Percentiles rank a stretch among this genome's conserved stretches.
Evolutionary conservation across 2,888 invertebrate species (phyloP).

Genomic region (Diarsia mendica): DNA sequence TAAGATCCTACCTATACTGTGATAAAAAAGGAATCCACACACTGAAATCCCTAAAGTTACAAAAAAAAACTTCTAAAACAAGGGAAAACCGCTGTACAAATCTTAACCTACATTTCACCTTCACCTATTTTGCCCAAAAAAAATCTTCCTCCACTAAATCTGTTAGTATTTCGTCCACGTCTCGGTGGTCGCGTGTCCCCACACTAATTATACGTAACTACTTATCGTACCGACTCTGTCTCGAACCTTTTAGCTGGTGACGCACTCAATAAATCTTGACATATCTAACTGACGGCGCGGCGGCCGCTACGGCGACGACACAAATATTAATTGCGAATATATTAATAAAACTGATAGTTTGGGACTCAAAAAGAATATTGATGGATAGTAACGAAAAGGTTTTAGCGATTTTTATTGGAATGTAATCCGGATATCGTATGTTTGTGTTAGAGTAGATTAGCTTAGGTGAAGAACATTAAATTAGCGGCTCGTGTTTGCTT

Average conservation of each 20-base stretch:
- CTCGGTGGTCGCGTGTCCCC: slow-evolving; percentile 86
- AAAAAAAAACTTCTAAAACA: background rate
- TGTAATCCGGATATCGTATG: background rate
- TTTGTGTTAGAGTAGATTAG: background rate
- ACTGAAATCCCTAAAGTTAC: background rate
- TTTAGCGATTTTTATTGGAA: slow-evolving; percentile 31
- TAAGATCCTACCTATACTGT: too few relatives aligned
- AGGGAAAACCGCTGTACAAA: background rate
- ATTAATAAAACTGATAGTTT: slow-evolving; percentile 76
- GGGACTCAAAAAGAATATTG: slow-evolving; percentile 49
- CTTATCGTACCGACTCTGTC: slow-evolving; percentile 83
- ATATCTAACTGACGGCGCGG: slow-evolving; percentile 76
- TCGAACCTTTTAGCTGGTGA: slow-evolving; percentile 87
- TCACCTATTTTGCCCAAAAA: slow-evolving; percentile 44
- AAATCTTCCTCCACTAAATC: slow-evolving; percentile 24
- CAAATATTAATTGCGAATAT: slow-evolving; percentile 83
- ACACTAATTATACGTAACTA: slow-evolving; percentile 84
- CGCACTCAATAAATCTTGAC: slow-evolving; percentile 86
- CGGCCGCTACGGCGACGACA: slow-evolving; percentile 72
- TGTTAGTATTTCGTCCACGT: slow-evolving; percentile 58
- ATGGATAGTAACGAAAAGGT: slow-evolving; percentile 62
- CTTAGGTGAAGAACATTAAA: background rate
- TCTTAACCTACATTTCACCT: slow-evolving; percentile 22
- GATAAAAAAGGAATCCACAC: background rate
- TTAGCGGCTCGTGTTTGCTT: slow-evolving; percentile 2